Base-by-base conservation (phyloP, 2,113 vertebrate genomes). In the Pao palembangensis region DNA sequence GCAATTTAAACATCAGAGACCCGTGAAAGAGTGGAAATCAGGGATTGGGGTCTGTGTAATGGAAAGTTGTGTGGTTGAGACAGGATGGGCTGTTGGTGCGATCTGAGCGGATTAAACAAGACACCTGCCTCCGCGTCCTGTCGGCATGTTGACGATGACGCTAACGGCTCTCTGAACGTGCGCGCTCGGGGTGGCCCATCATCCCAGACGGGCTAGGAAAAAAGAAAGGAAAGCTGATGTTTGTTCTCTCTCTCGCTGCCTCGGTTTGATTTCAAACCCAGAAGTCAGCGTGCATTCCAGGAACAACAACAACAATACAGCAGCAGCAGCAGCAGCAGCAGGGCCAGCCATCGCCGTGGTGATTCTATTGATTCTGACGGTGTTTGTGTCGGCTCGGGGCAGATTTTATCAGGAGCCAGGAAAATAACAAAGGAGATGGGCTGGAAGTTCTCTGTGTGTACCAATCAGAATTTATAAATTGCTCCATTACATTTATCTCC, bases 391-490 rank as follows among this genome's bases (percentile, higher is more conserved):
- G 73, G 82, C 87, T 87, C 43, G 73, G 78, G 83, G 84, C 75
- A 57, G 85, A 83, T 89, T 90, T 90, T 89, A 91, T 89, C 71
- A 82, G 87, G 83, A 85, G 87, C 25, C 88, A 80, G 88, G 90
- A 83, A 89, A 91, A 91, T 88, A 89, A 89, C 89, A 88, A 85
- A 89, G 80, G 86, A 89, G 90, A 91, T 89, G 88, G 87, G 86
- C 88, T 91, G 90, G 90, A 91, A 84, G 88, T 91, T 90, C 88
- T 91, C 87, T 82, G 84, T 91, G 91, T 92, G 90, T 90, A 91
- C 89, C 91, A 90, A 91, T 92, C 91, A 91, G 90, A 91, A 91
- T 92, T 91, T 92, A 91, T 91, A 91, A 91, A 92, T 92, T 91
- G 91, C 87, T 90, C 89, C 88, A 91, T 92, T 92, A 92, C 89